Base-by-base conservation (phyloP, 2,113 vertebrate genomes). In the Aldabrachelys gigantea region DNA sequence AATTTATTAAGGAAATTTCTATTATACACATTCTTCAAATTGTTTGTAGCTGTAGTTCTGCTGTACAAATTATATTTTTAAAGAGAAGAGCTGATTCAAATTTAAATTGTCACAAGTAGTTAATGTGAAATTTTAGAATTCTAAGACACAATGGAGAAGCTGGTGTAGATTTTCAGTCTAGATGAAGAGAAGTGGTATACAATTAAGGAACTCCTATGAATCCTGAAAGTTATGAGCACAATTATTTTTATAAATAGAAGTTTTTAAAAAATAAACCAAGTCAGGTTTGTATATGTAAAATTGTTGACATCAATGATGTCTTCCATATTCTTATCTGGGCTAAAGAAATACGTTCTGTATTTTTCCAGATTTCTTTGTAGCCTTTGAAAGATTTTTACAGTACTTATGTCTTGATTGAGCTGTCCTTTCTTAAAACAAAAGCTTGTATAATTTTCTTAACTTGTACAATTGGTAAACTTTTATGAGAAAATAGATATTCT, bases 261-360 rank as follows among this genome's bases (percentile, higher is more conserved):
- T 98, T 97, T 97, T 97, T 98, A 98, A 96, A 98, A 97, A 99
- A 98, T 99, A 98, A 99, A 99, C 99, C 99, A 97, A 95, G 94
- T 98, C 97, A 97, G 99, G 99, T 99, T 99, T 99, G 99, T 99
- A 93, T 99, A 98, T 99, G 98, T 98, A 98, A 98, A 99, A 98
- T 99, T 99, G 98, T 98, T 99, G 99, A 99, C 99, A 99, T 99
- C 99, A 99, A 98, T 99, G 99, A 99, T 99, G 99, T 99, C 99
- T 98, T 99, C 98, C 98, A 98, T 98, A 98, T 98, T 98, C 98
- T 98, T 97, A 98, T 98, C 98, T 98, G 98, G 98, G 97, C 97
- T 96, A 98, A 98, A 98, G 98, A 99, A 99, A 99, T 99, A 99
- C 98, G 94, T 97, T 98, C 98, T 98, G 99, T 99, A 99, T 99